These are phyloP conservation scores for Idaea biselata DNA, from an alignment of 2,888 invertebrate species.

Conservation along the genomic window DNA sequence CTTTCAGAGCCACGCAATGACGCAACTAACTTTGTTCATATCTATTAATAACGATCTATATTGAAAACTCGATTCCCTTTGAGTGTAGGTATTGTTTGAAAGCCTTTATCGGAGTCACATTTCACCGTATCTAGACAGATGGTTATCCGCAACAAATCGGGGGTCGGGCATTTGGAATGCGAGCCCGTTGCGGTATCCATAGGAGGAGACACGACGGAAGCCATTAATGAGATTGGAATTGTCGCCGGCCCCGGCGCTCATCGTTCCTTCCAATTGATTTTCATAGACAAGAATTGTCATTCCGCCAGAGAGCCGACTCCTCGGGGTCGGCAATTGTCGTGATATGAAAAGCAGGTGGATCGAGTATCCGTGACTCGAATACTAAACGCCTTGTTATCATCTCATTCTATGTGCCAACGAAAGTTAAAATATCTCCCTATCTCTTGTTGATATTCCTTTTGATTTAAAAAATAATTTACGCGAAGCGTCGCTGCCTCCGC, in stretches of 20 bases:
- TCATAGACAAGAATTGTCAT: conserved; percentile 74
- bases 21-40: conserved; percentile 1
- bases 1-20: not conserved
- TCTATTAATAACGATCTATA: conserved; percentile 10
- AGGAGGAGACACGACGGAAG: conserved; percentile 55
- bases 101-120: conserved; percentile 17
- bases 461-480: conserved; percentile 16
- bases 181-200: conserved; percentile 43
- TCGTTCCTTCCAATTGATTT: conserved; percentile 72
- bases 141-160: conserved; percentile 29
- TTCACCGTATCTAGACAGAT: conserved; percentile 28
- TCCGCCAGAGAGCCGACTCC: conserved; percentile 64
- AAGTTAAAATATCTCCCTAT: conserved; percentile 62
- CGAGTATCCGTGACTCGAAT: conserved; percentile 67
- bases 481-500: not conserved
- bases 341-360: conserved; percentile 79
- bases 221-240: conserved; percentile 73
- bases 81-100: conserved; percentile 4
- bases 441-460: conserved; percentile 55
- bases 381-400: conserved; percentile 73
- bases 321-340: conserved; percentile 74
- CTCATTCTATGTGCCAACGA: conserved; percentile 61
- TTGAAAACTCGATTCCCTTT: conserved; percentile 5
- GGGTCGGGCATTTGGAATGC: conserved; percentile 24
- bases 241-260: conserved; percentile 55